Conservation (phyloP, 2,888 invertebrate species). For the Diaphora mendica region DNA sequence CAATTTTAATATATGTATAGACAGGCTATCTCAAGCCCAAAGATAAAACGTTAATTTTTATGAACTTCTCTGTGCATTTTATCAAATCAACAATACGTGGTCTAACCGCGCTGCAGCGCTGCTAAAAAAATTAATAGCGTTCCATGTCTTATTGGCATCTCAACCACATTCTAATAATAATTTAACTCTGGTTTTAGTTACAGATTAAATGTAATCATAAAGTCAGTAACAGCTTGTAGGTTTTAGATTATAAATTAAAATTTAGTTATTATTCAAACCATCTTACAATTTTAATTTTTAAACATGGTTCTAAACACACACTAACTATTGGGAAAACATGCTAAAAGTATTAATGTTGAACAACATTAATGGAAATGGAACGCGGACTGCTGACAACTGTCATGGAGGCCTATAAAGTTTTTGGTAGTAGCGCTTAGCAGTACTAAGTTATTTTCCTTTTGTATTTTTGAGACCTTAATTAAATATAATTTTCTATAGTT, state of each 20-base stretch:
- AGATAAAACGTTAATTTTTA: not conserved
- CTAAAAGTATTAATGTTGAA: not conserved
- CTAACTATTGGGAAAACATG: not conserved
- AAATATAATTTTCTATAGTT: slow-evolving; percentile 22
- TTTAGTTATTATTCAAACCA: not conserved
- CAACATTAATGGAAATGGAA: not conserved
- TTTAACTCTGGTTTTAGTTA: not conserved
- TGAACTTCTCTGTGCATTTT: not conserved
- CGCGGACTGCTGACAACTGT: slow-evolving; percentile 33
- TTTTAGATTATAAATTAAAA: not conserved
- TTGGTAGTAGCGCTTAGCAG: slow-evolving; percentile 14
- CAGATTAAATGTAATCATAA: not conserved
- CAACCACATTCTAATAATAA: not conserved
- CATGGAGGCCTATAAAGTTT: slow-evolving; percentile 31
- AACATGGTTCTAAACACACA: not conserved
- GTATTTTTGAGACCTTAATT: slow-evolving; percentile 22
- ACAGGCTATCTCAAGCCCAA: not conserved
- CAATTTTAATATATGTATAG: too few species aligned
- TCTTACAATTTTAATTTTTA: not conserved
- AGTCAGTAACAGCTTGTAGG: not conserved
- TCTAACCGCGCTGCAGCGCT: slow-evolving; percentile 3
- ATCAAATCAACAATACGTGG: slow-evolving; percentile 10
- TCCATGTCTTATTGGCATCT: not conserved
- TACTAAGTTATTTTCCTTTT: slow-evolving; percentile 32
- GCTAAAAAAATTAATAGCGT: not conserved